A percentile compares a stretch with the other conserved stretches of the same genome.
These are phyloP conservation scores for Eptesicus fuscus DNA, from an alignment of 2,113 vertebrate species.

Conservation along the genomic window DNA sequence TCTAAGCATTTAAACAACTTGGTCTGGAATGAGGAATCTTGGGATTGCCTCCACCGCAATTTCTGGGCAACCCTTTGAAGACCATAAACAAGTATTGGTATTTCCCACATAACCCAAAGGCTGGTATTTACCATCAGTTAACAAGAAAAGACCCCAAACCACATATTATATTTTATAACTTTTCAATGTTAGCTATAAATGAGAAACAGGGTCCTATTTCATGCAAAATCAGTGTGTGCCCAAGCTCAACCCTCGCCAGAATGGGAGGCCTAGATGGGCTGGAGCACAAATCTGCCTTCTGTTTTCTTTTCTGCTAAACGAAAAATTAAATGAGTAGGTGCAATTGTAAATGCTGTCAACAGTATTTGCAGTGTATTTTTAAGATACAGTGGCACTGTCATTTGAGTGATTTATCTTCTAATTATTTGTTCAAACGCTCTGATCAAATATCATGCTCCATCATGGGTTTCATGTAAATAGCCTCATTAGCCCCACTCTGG, in stretches of 20 bases:
- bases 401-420: slow-evolving; percentile 67
- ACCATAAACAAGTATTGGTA: background rate
- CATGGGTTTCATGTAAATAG: slow-evolving; percentile 60
- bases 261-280: slow-evolving; percentile 35
- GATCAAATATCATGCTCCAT: slow-evolving; percentile 47
- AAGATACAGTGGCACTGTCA: background rate
- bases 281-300: slow-evolving; percentile 53
- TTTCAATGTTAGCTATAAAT: slow-evolving; percentile 55
- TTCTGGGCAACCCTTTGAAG: background rate
- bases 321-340: slow-evolving; percentile 68
- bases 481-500: slow-evolving; percentile 38
- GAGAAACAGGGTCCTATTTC: slow-evolving; percentile 55
- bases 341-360: slow-evolving; percentile 55
- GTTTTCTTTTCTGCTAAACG: slow-evolving; percentile 56
- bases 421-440: slow-evolving; percentile 53
- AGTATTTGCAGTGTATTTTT: slow-evolving; percentile 39
- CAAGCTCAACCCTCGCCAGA: slow-evolving; percentile 41
- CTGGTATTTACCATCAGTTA: slow-evolving; percentile 49
- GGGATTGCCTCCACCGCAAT: background rate
- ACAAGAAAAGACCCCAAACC: slow-evolving; percentile 46
- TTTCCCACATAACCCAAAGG: slow-evolving; percentile 41
- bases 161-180: slow-evolving; percentile 60
- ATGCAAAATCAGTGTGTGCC: slow-evolving; percentile 56
- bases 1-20: background rate
- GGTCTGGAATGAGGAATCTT: background rate